Evolutionary conservation across 2,113 vertebrate genomes (phyloP).

Genomic region (Delphinus delphis): DNA sequence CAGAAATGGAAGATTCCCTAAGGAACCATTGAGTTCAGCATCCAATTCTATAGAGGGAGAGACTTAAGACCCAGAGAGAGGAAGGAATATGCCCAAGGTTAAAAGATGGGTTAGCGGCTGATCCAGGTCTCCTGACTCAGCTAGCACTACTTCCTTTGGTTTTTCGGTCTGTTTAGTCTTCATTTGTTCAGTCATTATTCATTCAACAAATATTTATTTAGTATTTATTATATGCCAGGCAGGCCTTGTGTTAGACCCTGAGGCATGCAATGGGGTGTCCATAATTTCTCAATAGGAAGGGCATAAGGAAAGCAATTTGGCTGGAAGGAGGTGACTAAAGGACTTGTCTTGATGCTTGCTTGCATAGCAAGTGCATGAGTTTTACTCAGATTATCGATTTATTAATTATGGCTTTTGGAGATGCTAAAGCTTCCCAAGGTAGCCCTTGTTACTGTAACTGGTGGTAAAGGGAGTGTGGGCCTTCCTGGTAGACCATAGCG

Average conservation of each 20-base stretch:
- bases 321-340: constrained; percentile 49
- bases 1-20: background rate
- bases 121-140: constrained; percentile 18
- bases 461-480: background rate
- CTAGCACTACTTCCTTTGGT: background rate
- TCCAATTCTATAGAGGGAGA: background rate
- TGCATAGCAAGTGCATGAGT: background rate
- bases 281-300: constrained; percentile 53
- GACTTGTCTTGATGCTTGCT: constrained; percentile 32
- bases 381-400: constrained; percentile 61
- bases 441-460: constrained; percentile 32
- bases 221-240: background rate
- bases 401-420: constrained; percentile 37
- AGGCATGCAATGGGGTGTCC: background rate
- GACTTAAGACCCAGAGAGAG: background rate
- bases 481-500: background rate
- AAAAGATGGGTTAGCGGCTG: background rate
- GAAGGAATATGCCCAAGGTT: background rate
- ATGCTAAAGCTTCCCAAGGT: constrained; percentile 45
- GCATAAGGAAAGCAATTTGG: constrained; percentile 54
- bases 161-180: constrained; percentile 40
- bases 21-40: background rate
- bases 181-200: constrained; percentile 51
- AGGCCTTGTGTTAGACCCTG: constrained; percentile 7
- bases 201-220: constrained; percentile 60